These are phyloP conservation scores for Zhengitettix transpicula DNA, from an alignment of 2,888 invertebrate species.

Conservation along the genomic window DNA sequence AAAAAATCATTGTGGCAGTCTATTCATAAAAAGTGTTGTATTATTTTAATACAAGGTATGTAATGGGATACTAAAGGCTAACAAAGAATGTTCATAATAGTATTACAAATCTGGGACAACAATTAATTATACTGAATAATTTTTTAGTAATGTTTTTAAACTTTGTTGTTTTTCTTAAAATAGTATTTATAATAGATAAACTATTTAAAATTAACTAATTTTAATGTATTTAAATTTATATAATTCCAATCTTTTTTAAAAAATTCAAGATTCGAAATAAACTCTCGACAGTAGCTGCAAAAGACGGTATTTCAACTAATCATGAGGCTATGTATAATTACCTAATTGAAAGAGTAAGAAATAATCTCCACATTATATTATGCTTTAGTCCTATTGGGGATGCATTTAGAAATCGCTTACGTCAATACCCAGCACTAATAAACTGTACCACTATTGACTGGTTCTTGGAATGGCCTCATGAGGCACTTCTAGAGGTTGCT, in stretches of 20 bases:
- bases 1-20: no score
- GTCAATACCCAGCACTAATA: slow-evolving; percentile 76
- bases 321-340: slow-evolving; percentile 55
- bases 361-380: slow-evolving; percentile 62
- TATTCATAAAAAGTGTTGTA: no score
- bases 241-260: slow-evolving; percentile 75
- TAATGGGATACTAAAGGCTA: no score
- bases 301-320: slow-evolving; percentile 38
- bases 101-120: no score
- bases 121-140: no score
- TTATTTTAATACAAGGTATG: no score
- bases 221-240: slow-evolving; percentile 56
- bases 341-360: slow-evolving; percentile 57
- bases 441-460: slow-evolving; percentile 81
- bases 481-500: slow-evolving; percentile 78
- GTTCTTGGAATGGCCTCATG: slow-evolving; percentile 79
- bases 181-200: no score
- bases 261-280: slow-evolving; percentile 51
- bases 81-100: no score
- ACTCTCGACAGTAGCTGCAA: slow-evolving; percentile 38
- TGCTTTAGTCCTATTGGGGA: slow-evolving; percentile 85
- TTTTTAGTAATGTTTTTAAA: no score
- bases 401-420: slow-evolving; percentile 51
- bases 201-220: no score
- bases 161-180: no score